Evolutionary conservation across 2,888 invertebrate species (phyloP).

Genomic region (Nomada hirtipes): DNA sequence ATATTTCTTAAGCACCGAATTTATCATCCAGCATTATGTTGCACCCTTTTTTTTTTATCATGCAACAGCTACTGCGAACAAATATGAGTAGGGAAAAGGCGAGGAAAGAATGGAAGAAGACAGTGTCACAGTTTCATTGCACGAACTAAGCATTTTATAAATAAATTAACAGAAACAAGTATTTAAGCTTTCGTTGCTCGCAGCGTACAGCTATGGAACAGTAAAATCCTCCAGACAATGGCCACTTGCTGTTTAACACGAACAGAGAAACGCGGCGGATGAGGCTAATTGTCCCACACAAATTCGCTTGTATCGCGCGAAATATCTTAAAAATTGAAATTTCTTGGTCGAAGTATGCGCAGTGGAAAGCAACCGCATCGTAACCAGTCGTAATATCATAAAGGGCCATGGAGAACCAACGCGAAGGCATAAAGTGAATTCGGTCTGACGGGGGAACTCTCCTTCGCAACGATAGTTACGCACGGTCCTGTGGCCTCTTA

Average conservation of each 20-base stretch:
- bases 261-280: slow-evolving; percentile 16
- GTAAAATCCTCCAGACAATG: slow-evolving; percentile 12
- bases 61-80: too few species aligned
- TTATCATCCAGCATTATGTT: too few species aligned
- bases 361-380: background rate
- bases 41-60: too few species aligned
- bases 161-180: too few species aligned
- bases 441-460: background rate
- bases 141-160: too few species aligned
- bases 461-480: slow-evolving; percentile 10
- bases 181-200: too few species aligned
- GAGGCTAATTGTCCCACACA: background rate
- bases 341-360: background rate
- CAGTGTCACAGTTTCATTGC: too few species aligned
- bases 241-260: slow-evolving; percentile 16
- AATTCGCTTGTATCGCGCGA: slow-evolving; percentile 3
- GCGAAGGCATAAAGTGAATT: slow-evolving; percentile 2
- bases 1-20: too few species aligned
- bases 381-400: background rate
- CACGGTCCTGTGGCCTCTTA: slow-evolving; percentile 56
- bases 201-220: background rate
- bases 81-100: too few species aligned
- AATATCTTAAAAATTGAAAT: slow-evolving; percentile 14
- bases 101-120: too few species aligned
- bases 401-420: background rate